These are phyloP conservation scores for Scolanthus callimorphus DNA, from an alignment of 92 coral and sea anemone species.

Conservation along the genomic window DNA sequence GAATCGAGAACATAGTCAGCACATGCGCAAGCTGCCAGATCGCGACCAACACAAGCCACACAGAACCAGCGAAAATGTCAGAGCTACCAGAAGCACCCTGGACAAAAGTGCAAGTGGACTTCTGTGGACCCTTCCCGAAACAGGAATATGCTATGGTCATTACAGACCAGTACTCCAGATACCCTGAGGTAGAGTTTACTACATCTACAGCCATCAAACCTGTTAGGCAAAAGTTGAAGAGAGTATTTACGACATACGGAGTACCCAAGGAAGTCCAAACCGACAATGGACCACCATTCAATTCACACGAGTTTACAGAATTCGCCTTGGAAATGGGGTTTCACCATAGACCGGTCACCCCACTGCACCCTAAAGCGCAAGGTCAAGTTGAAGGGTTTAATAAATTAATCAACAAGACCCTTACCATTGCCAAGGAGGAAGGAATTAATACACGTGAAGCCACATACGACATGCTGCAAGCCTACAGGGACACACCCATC, in stretches of 20 bases:
- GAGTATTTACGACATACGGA: conserved; percentile 32
- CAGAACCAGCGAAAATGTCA: conserved; percentile 59
- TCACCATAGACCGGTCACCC: conserved; percentile 22
- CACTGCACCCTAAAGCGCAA: conserved; percentile 42
- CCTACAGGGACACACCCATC: conserved; percentile 52
- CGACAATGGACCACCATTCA: conserved; percentile 53
- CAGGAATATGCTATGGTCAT: conserved; percentile 39
- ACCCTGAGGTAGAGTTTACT: conserved; percentile 45
- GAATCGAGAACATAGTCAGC: conserved; percentile 30
- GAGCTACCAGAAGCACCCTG: conserved; percentile 56
- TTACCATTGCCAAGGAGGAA: conserved; percentile 18
- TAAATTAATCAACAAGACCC: conserved; percentile 36
- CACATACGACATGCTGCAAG: conserved; percentile 44
- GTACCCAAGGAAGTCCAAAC: conserved; percentile 30
- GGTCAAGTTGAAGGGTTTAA: conserved; percentile 52
- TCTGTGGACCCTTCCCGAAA: conserved; percentile 52
- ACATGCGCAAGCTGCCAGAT: conserved; percentile 52
- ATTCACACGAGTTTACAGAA: conserved; percentile 25
- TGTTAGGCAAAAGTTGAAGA: conserved; percentile 27
- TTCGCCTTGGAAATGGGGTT: conserved; percentile 41
- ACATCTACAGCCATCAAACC: conserved; percentile 24
- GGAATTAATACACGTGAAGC: conserved; percentile 22
- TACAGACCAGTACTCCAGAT: conserved; percentile 43
- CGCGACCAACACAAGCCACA: conserved; percentile 33
- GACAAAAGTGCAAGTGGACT: conserved; percentile 32